Evolutionary conservation across 2,797 vertebrate species (phyloP), one percentile per base, ranked within the genome.

Genomic region (Macropus fuliginosus): DNA sequence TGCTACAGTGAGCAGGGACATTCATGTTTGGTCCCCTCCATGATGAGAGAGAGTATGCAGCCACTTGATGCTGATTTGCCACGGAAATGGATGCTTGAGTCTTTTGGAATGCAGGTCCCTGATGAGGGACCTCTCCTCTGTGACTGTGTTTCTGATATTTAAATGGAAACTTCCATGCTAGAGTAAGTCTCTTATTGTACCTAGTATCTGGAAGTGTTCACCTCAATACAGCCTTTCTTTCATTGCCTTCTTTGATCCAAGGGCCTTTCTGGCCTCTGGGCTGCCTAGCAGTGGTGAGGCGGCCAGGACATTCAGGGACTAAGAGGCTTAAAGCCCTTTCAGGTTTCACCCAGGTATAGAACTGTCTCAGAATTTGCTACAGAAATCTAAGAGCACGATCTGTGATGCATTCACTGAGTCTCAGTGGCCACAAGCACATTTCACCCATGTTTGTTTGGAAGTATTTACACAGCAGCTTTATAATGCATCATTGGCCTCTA

Each of bases 351-450:
- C 0, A 28, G 57, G 55, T 46, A 4, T 2, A 18, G 87, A 59
- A 12, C 5, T 55, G 0, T n/a, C 90, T 52, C 90, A 29, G 5
- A 74, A 11, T 6, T 0, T 0, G 16, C 81, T 54, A 34, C 28
- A 6, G 66, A 90, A 62, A 9, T 27, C 34, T 4, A 1, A 34
- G 0, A 0, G 56, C 59, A 0, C 92, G 90, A 95, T 14, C 5
- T 29, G 28, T 28, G 91, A 59, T 90, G 11, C 56, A 0, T 50
- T 28, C 8, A 2, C 1, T 1, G 5, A 27, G 28, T 40, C 55
- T 46, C 1, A 4, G 52, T 6, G 3, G 92, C 34, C 16, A 9
- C 12, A 16, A 52, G 31, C 28, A 24, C 11, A 0, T 34, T 90
- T 54, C 46, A 16, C 14, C 56, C 66, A 31, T 9, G 93, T 29